phyloP scores from a whole-genome alignment of 2,113 vertebrate species.

The Oostethus manadensis region DNA sequence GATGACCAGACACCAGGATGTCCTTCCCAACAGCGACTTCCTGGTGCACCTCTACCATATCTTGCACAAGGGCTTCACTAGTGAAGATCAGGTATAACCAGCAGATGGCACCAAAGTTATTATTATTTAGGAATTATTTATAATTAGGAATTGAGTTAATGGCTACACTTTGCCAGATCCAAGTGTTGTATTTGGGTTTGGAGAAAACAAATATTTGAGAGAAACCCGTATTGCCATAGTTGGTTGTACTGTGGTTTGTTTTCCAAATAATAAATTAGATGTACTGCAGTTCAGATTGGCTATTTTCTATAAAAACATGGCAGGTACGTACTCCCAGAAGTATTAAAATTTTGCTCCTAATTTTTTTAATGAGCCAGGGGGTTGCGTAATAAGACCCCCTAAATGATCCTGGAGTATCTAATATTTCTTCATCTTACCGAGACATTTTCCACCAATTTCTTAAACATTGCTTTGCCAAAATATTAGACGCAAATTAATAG shows the following conservation, averaged over 20 bases:
- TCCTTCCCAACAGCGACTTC: slow-evolving; percentile 91
- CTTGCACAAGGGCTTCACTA: slow-evolving; percentile 89
- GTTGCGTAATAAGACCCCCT: no score
- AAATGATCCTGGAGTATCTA: no score
- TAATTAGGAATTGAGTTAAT: background rate
- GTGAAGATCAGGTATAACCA: slow-evolving; percentile 84
- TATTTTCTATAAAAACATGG: no score
- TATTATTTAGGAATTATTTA: no score
- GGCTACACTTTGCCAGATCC: slow-evolving; percentile 48
- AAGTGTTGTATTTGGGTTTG: background rate
- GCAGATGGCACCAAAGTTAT: slow-evolving; percentile 19
- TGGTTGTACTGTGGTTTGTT: no score
- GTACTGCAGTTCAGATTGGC: no score
- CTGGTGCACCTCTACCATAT: slow-evolving; percentile 92
- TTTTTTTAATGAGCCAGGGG: no score
- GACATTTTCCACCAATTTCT: slow-evolving; percentile 5
- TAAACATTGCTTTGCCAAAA: no score
- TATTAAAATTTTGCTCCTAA: no score
- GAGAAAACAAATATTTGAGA: slow-evolving; percentile 1
- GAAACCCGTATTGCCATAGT: background rate
- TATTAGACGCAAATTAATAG: no score
- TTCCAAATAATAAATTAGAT: no score
- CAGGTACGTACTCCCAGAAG: no score
- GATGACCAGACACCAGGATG: slow-evolving; percentile 96
- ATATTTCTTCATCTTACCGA: background rate